Evolutionary conservation across 2,797 vertebrate genomes (phyloP).

Genomic region (Morelia viridis): DNA sequence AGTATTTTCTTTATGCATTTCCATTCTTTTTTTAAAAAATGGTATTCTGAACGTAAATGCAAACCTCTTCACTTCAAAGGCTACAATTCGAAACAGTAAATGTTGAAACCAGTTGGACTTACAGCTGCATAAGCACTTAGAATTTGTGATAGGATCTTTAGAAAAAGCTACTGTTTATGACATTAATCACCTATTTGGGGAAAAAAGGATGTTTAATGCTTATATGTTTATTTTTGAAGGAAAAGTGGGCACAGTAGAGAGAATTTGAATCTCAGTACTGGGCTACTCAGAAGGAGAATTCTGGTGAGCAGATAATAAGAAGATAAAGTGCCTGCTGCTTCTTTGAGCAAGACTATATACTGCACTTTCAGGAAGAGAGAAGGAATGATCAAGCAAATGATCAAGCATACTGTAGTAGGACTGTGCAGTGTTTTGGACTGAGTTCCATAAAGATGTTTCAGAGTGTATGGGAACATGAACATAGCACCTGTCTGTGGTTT

Average conservation of each 20-base stretch:
- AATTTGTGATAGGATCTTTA: not conserved
- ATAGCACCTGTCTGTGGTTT: not conserved
- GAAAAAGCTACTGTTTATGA: not conserved
- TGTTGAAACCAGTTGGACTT: not conserved
- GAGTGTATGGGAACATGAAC: not conserved
- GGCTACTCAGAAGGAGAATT: not conserved
- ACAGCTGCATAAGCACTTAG: not conserved
- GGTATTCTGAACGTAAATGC: not conserved
- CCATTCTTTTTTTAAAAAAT: not conserved
- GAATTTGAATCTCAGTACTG: not conserved
- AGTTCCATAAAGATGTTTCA: not conserved
- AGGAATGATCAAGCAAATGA: not conserved
- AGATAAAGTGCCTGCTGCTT: not conserved
- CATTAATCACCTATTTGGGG: not conserved
- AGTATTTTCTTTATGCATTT: not conserved
- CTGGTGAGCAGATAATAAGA: not conserved
- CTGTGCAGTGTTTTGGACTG: not conserved
- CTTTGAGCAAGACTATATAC: not conserved
- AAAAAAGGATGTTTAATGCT: not conserved
- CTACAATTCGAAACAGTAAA: not conserved
- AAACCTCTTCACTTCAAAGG: not conserved
- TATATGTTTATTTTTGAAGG: not conserved
- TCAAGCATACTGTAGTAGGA: not conserved
- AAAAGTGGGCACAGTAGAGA: not conserved
- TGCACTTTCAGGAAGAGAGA: not conserved